Percentiles rank a stretch among this genome's conserved stretches.
Evolutionary conservation across 1,140 invertebrate species (phyloP).

Genomic region (Brachionus sp.): DNA sequence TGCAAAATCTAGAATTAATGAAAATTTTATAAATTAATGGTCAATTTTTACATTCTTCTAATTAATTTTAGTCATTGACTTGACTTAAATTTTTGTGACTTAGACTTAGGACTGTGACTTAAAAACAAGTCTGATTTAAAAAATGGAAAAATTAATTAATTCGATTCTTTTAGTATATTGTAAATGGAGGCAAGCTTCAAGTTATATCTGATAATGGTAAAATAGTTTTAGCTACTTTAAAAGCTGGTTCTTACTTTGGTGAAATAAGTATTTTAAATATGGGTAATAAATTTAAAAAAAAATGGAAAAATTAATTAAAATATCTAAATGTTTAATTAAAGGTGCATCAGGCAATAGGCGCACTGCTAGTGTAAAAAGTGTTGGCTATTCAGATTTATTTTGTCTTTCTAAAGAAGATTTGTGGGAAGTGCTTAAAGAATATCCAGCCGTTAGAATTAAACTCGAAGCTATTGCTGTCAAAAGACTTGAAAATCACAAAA

Average conservation of each 20-base stretch:
- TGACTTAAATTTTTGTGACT: too few relatives aligned
- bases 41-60: too few relatives aligned
- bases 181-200: constrained; percentile 88
- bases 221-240: constrained; percentile 89
- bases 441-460: constrained; percentile 87
- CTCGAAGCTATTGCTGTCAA: constrained; percentile 96
- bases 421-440: constrained; percentile 98
- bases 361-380: constrained; percentile 72
- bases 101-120: too few relatives aligned
- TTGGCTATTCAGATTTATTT: constrained; percentile 96
- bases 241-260: constrained; percentile 91
- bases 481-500: constrained; percentile 89
- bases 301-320: not conserved
- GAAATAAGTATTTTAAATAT: constrained; percentile 99
- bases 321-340: not conserved
- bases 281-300: constrained; percentile 89
- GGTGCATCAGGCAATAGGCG: constrained; percentile 42
- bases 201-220: constrained; percentile 95
- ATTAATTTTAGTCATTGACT: too few relatives aligned
- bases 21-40: too few relatives aligned
- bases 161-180: constrained; percentile 73
- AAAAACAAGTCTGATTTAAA: too few relatives aligned
- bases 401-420: constrained; percentile 97
- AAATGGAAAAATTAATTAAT: not conserved
- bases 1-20: too few relatives aligned